Evolutionary conservation across 2,888 invertebrate species (phyloP).

Genomic region (Himalopsyche tibetana): DNA sequence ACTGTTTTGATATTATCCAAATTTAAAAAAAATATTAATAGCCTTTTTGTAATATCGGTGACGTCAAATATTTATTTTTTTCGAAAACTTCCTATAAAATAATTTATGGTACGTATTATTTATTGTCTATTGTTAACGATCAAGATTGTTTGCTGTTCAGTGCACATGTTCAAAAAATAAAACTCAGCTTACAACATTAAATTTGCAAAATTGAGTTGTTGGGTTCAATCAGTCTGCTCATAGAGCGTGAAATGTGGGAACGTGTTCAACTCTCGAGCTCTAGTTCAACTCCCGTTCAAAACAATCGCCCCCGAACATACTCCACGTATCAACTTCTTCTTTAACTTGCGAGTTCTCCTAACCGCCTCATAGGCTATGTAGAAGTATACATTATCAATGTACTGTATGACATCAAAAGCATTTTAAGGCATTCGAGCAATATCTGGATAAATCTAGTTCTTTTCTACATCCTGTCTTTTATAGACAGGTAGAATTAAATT

Average conservation of each 20-base stretch:
- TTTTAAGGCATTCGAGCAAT: too few species aligned
- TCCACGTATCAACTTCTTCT: slow-evolving; percentile 17
- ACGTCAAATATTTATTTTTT: too few species aligned
- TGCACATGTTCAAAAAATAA: neutral
- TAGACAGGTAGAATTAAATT: too few species aligned
- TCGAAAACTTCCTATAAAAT: too few species aligned
- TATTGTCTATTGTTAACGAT: neutral
- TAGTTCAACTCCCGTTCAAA: slow-evolving; percentile 11
- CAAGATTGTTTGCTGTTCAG: neutral
- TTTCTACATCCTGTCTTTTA: too few species aligned
- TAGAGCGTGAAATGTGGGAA: slow-evolving; percentile 56
- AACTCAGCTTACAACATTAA: slow-evolving; percentile 24
- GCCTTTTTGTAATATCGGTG: too few species aligned
- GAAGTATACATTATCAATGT: too few species aligned
- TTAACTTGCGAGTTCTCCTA: neutral
- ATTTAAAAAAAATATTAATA: too few species aligned
- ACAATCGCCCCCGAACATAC: neutral
- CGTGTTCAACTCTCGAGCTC: slow-evolving; percentile 16
- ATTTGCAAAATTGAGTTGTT: slow-evolving; percentile 30
- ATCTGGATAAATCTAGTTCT: too few species aligned
- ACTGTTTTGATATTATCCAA: too few species aligned
- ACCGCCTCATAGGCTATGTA: neutral
- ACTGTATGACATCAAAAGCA: too few species aligned
- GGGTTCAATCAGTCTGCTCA: slow-evolving; percentile 60
- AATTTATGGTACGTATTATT: too few species aligned